phyloP scores from a whole-genome alignment of 1,140 invertebrate species.

The Formica selysi region DNA sequence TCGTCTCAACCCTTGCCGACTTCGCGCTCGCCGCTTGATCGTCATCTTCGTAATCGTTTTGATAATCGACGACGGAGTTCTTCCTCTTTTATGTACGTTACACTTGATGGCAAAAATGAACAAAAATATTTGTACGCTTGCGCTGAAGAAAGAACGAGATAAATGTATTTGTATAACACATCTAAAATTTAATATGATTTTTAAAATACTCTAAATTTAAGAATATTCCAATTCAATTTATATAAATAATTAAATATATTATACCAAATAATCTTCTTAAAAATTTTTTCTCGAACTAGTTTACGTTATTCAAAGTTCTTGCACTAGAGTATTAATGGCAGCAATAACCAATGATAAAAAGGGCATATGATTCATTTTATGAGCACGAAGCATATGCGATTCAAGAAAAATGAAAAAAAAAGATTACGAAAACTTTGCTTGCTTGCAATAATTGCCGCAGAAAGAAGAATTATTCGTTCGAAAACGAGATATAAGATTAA shows the following conservation, averaged over 20 bases:
- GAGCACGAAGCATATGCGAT: neutral
- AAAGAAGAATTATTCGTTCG: neutral
- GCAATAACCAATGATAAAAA: neutral
- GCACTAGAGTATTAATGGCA: neutral
- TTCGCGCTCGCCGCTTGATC: conserved; percentile 29
- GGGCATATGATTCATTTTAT: conserved; percentile 43
- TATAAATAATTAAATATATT: neutral
- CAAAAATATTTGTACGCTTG: neutral
- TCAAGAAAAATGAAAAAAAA: neutral
- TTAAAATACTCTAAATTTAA: too few species aligned
- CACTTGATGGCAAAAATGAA: neutral
- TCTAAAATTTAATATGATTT: neutral
- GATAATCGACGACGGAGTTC: conserved; percentile 24
- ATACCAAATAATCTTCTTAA: conserved; percentile 43
- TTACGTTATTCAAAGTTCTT: conserved; percentile 4
- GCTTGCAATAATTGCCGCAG: neutral
- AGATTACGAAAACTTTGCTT: neutral
- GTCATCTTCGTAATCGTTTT: conserved; percentile 24
- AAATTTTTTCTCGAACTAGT: conserved; percentile 25
- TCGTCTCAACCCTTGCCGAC: conserved; percentile 68
- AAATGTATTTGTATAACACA: neutral
- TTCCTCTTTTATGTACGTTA: neutral
- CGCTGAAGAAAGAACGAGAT: neutral
- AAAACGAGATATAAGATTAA: neutral
- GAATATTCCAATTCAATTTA: neutral